phyloP scores from a whole-genome alignment of 2,113 vertebrate species.

The Microtus pennsylvanicus region DNA sequence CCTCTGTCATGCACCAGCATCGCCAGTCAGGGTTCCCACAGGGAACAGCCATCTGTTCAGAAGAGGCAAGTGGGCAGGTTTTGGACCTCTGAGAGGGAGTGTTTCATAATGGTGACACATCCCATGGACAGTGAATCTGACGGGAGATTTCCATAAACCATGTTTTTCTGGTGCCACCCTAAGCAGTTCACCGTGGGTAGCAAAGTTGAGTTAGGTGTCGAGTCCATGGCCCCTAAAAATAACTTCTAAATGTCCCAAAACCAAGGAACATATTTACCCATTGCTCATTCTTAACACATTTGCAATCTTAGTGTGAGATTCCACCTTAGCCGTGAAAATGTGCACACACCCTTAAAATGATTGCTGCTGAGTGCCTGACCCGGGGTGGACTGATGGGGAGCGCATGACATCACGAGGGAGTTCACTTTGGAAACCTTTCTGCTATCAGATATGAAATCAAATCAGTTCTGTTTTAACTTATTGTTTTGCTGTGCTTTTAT shows the following conservation, averaged over 20 bases:
- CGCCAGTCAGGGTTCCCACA: neutral
- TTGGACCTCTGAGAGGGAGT: neutral
- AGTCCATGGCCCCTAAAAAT: conserved; percentile 6
- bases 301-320: conserved; percentile 31
- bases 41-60: conserved; percentile 22
- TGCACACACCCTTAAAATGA: conserved; percentile 29
- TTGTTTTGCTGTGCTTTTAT: neutral
- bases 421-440: conserved; percentile 49
- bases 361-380: conserved; percentile 33
- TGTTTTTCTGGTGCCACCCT: neutral
- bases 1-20: neutral
- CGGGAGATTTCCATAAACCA: neutral
- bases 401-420: neutral
- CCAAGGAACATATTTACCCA: conserved; percentile 27
- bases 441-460: conserved; percentile 11
- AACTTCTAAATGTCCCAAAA: conserved; percentile 8
- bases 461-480: conserved; percentile 53
- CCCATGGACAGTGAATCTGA: neutral
- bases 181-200: neutral
- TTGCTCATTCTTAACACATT: conserved; percentile 14
- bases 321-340: neutral
- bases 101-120: conserved; percentile 24
- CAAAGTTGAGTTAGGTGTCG: neutral
- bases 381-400: neutral
- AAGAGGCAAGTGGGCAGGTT: neutral